Evolutionary conservation across 2,797 vertebrate species (phyloP).

Genomic region (Florisuga fusca): DNA sequence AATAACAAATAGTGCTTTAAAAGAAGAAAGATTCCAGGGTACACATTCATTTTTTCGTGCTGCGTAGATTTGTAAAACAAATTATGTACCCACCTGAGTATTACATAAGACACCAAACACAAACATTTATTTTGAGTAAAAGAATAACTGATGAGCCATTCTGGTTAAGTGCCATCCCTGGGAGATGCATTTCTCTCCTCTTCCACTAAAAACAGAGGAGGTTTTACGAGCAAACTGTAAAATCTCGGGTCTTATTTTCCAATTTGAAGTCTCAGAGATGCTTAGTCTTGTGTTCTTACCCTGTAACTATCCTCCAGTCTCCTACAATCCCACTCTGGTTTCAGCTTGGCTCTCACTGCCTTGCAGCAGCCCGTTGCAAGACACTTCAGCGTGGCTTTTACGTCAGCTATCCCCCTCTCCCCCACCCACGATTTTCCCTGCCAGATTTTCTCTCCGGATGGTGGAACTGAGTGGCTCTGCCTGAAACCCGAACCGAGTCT

Average conservation of each 20-base stretch:
- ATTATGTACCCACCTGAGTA: neutral
- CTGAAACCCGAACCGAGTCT: neutral
- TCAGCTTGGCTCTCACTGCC: neutral
- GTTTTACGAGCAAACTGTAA: neutral
- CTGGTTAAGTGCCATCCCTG: neutral
- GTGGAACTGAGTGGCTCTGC: neutral
- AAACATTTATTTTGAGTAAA: neutral
- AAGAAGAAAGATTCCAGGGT: neutral
- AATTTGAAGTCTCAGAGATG: conserved; percentile 1
- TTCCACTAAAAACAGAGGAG: neutral
- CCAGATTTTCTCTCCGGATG: neutral
- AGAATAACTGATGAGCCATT: neutral
- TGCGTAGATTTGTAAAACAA: neutral
- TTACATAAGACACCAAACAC: neutral
- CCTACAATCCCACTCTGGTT: neutral
- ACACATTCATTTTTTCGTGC: neutral
- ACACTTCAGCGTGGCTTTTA: neutral
- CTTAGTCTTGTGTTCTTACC: neutral
- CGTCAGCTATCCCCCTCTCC: neutral
- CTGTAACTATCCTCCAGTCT: conserved; percentile 11
- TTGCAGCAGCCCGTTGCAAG: neutral
- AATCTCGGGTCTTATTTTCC: conserved; percentile 43
- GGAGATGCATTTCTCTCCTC: neutral
- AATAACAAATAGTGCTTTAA: neutral
- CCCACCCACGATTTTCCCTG: neutral